Percentiles rank a stretch among this genome's conserved stretches.
Evolutionary conservation across 2,113 vertebrate genomes (phyloP).

Genomic region (Rhinichthys klamathensis): DNA sequence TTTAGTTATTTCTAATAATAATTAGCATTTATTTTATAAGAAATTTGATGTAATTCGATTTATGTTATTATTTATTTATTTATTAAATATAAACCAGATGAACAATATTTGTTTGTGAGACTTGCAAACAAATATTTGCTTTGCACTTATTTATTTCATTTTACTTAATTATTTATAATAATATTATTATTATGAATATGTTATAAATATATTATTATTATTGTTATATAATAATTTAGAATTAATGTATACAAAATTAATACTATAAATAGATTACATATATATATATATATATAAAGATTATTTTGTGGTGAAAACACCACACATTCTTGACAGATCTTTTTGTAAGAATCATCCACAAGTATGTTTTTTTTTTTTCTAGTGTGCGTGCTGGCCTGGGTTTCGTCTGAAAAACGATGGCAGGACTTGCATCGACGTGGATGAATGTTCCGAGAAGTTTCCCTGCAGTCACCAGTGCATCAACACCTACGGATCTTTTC

Average conservation of each 20-base stretch:
- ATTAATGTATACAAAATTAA: too few relatives aligned
- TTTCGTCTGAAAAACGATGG: constrained; percentile 86
- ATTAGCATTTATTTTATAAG: background rate
- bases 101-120: too few relatives aligned
- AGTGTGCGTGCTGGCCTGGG: constrained; percentile 91
- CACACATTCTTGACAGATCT: background rate
- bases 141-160: too few relatives aligned
- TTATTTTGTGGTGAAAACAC: too few relatives aligned
- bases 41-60: background rate
- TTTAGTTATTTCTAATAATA: background rate
- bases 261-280: too few relatives aligned
- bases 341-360: background rate
- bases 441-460: constrained; percentile 83
- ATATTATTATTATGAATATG: too few relatives aligned
- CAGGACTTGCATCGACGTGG: constrained; percentile 85
- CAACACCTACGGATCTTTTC: constrained; percentile 89
- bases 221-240: too few relatives aligned
- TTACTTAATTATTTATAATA: too few relatives aligned
- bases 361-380: constrained; percentile 52
- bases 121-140: too few relatives aligned
- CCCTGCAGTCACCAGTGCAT: constrained; percentile 88
- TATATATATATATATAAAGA: too few relatives aligned
- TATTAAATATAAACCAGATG: too few relatives aligned
- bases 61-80: background rate
- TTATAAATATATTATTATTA: too few relatives aligned